These are phyloP conservation scores for Drosophila punjabiensis DNA, from an alignment of 1,140 invertebrate genomes.

Conservation along the genomic window DNA sequence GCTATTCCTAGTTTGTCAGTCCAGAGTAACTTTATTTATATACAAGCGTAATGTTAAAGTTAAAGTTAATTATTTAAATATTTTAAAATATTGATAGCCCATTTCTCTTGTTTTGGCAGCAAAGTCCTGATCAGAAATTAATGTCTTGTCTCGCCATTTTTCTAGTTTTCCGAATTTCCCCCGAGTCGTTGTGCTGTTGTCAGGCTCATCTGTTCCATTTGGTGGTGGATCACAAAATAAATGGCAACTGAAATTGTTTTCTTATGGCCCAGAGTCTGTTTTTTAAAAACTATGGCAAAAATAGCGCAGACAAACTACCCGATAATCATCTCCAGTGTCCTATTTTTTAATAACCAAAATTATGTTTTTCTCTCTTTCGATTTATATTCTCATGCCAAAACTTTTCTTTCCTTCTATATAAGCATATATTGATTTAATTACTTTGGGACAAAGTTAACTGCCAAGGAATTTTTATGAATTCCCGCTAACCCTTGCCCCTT, in stretches of 20 bases:
- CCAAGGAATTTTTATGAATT: conserved; percentile 3
- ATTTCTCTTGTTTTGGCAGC: too few species aligned
- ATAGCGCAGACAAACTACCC: too few species aligned
- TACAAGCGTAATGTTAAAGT: too few species aligned
- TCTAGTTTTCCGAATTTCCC: conserved; percentile 17
- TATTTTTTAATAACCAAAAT: neutral
- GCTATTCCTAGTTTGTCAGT: too few species aligned
- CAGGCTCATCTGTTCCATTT: conserved; percentile 8
- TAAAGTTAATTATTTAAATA: too few species aligned
- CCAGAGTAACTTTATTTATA: too few species aligned
- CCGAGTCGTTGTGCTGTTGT: conserved; percentile 3
- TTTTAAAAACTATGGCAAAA: too few species aligned
- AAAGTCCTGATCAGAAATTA: neutral
- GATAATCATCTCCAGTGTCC: neutral
- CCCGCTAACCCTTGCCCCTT: neutral
- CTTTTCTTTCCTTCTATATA: neutral
- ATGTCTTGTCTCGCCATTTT: conserved; percentile 5
- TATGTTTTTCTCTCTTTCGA: too few species aligned
- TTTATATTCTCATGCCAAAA: neutral
- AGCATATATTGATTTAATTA: conserved; percentile 7
- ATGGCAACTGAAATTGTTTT: conserved; percentile 20
- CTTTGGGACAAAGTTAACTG: neutral
- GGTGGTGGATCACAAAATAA: conserved; percentile 9
- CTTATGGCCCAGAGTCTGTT: too few species aligned
- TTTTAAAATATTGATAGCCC: too few species aligned